Base-by-base conservation (phyloP, 2,888 invertebrate species). In the Catonia carolina region DNA sequence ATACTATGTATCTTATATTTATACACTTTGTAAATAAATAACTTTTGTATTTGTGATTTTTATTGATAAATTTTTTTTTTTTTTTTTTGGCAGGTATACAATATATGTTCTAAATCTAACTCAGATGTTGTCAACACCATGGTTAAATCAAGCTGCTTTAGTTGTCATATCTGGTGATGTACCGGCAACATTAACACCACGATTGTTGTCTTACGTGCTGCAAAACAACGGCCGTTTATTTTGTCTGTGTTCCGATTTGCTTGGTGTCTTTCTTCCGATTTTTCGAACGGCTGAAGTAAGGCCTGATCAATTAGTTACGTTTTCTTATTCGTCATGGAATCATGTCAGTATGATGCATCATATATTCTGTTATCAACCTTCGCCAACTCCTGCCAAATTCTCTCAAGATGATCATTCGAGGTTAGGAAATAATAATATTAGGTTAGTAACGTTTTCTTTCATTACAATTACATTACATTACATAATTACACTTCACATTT, bases 361-460 rank as follows among this genome's bases (percentile, higher is more conserved):
- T 67, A 86, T 90, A 62, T 89, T 90, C 71, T 90, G 90, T 68
- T 90, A 90, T 69, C 89, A 90, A 71, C 88, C 89, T 0, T 89
- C 89, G 1, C 89, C 90, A 0, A 84, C 87, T 1, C 85, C 85
- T 70, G 85, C 88, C 45, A 63, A 66, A 55, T 67, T 67, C 52
- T 63, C 66, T 18, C 61, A 64, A 14, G 65, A 66, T 54, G 87
- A 86, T 61, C 82, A 79, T 15, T 59, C 55, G 14, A 59, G 61
- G 64, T 64, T 37, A 33, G 39, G 39, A 17, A 37, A 36, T 4
- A 7, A 17, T 27, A 4, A 48, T 33, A 50, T 50, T 39, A n/a
- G 6, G 4, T 3, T n/a, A 31, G 23, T 27, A 31, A 33, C 33
- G 45, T 39, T 56, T 53, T 31, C 31, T 56, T 37, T 17, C 37